Conservation (phyloP, 1,140 invertebrate species). For the Leptinotarsa texana region DNA sequence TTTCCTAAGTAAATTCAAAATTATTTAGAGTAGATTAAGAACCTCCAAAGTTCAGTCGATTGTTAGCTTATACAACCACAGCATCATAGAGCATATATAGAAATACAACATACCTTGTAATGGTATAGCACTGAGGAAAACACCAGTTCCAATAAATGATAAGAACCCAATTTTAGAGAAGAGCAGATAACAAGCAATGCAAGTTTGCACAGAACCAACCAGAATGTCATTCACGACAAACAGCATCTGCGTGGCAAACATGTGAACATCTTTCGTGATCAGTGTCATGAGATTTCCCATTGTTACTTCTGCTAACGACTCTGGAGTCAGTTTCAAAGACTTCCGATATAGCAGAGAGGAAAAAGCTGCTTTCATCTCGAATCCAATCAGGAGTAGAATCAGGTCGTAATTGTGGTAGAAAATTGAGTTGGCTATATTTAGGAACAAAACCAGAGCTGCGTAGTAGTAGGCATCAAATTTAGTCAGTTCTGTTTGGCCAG, state of each 20-base stretch:
- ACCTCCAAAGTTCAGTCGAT: too few relatives aligned
- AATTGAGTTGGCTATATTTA: conserved; percentile 33
- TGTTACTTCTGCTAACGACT: conserved; percentile 75
- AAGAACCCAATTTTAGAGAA: conserved; percentile 73
- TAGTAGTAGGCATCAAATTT: conserved; percentile 35
- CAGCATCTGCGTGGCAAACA: conserved; percentile 68
- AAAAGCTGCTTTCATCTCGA: conserved; percentile 78
- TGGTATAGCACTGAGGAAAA: conserved; percentile 80
- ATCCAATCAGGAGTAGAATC: conserved; percentile 70
- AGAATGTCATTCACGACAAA: conserved; percentile 73
- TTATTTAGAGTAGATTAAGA: too few relatives aligned
- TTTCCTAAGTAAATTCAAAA: too few relatives aligned
- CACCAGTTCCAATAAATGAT: conserved; percentile 74
- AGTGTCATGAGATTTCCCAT: conserved; percentile 90
- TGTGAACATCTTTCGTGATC: conserved; percentile 84
- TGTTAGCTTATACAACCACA: not conserved
- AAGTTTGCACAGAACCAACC: conserved; percentile 79
- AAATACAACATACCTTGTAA: conserved; percentile 57
- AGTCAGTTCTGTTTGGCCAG: conserved; percentile 29
- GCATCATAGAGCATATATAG: not conserved
- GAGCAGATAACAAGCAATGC: conserved; percentile 76
- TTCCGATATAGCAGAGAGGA: conserved; percentile 83
- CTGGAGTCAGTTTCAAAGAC: conserved; percentile 69
- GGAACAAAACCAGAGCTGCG: conserved; percentile 27
- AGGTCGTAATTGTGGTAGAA: conserved; percentile 76